A percentile compares a stretch with the other conserved stretches of the same genome.
phyloP scores from a whole-genome alignment of 2,113 vertebrate genomes.

The Condylura cristata region DNA sequence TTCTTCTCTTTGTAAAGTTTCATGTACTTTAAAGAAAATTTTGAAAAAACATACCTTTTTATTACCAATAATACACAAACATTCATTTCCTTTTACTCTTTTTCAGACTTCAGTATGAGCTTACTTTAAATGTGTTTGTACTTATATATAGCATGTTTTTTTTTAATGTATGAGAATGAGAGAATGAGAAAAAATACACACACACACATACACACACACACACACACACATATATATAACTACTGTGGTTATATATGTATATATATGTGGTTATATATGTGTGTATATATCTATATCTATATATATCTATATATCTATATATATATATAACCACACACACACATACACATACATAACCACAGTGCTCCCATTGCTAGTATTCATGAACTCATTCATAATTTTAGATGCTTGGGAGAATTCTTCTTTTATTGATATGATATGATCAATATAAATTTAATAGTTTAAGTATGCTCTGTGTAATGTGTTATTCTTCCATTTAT shows the following conservation, averaged over 20 bases:
- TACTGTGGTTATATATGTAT: too few species aligned
- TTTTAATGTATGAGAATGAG: too few species aligned
- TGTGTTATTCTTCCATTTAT: background rate
- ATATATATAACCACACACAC: too few species aligned
- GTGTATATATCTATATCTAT: too few species aligned
- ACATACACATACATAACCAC: too few species aligned
- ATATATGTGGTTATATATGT: background rate
- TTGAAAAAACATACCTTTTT: background rate
- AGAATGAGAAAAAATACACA: too few species aligned
- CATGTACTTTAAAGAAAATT: background rate
- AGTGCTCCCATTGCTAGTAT: background rate
- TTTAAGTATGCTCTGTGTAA: background rate
- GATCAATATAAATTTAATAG: slow-evolving; percentile 12
- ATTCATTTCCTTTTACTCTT: background rate
- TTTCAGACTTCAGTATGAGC: background rate
- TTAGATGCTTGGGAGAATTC: background rate
- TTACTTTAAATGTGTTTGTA: slow-evolving; percentile 10
- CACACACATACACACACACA: too few species aligned
- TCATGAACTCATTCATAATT: slow-evolving; percentile 35
- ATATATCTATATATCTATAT: too few species aligned
- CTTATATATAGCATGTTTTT: background rate
- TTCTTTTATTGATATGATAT: background rate
- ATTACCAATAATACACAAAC: background rate
- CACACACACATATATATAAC: too few species aligned
- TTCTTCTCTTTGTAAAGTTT: slow-evolving; percentile 16